A percentile compares a stretch with the other conserved stretches of the same genome.
Evolutionary conservation across 2,113 vertebrate species (phyloP).

Genomic region (Climacteris rufus): DNA sequence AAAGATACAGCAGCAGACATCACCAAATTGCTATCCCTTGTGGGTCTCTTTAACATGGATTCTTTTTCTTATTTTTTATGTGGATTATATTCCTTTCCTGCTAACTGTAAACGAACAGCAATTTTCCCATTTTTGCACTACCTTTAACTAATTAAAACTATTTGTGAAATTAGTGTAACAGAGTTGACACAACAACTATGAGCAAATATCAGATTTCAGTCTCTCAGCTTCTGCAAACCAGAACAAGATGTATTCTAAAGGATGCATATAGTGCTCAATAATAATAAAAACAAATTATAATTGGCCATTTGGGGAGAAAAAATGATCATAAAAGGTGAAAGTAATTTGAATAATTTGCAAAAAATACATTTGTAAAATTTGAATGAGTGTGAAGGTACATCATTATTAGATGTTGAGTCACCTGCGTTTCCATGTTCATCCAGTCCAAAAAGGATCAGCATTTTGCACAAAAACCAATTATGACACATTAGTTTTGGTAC

Average conservation of each 20-base stretch:
- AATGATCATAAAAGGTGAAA: not conserved
- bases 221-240: not conserved
- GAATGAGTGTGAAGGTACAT: not conserved
- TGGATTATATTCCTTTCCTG: not conserved
- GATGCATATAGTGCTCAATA: not conserved
- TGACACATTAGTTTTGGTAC: not conserved
- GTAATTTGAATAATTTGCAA: conserved; percentile 7
- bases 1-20: not conserved
- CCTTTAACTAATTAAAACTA: not conserved
- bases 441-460: not conserved
- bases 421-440: not conserved
- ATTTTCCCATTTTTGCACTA: not conserved
- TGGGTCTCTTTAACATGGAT: not conserved
- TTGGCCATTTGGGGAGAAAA: not conserved
- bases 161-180: not conserved
- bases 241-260: not conserved
- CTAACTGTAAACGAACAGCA: not conserved
- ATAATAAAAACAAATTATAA: not conserved
- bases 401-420: not conserved
- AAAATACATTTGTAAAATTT: not conserved
- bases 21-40: not conserved
- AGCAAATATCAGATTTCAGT: not conserved
- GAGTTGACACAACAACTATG: not conserved
- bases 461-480: not conserved
- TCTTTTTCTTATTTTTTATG: not conserved